Percentiles rank a stretch among this genome's conserved stretches.
These are phyloP conservation scores for Drosophila varians DNA, from an alignment of 1,140 invertebrate genomes.

Conservation along the genomic window DNA sequence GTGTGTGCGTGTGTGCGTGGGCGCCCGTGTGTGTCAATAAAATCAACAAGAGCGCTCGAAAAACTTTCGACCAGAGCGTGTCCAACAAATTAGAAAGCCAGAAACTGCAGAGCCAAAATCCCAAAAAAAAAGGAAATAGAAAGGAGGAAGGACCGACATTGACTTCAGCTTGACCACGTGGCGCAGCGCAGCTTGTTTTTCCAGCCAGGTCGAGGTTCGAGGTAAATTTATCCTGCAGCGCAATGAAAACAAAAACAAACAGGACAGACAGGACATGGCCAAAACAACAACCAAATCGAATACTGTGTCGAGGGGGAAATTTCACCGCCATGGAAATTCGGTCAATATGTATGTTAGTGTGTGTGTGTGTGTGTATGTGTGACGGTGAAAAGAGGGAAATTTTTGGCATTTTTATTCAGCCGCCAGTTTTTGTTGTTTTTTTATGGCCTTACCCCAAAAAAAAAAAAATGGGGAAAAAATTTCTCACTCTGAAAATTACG, in stretches of 20 bases:
- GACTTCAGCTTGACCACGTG: slow-evolving; percentile 41
- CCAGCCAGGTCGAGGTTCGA: slow-evolving; percentile 16
- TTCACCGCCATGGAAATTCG: slow-evolving; percentile 61
- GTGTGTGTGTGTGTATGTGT: not conserved
- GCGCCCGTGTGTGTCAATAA: slow-evolving; percentile 52
- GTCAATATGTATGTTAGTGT: slow-evolving; percentile 61
- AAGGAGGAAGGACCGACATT: slow-evolving; percentile 29
- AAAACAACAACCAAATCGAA: slow-evolving; percentile 11
- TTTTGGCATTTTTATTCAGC: slow-evolving; percentile 28
- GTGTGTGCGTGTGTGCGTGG: slow-evolving; percentile 24
- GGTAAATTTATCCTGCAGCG: slow-evolving; percentile 31
- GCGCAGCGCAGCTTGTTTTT: slow-evolving; percentile 26
- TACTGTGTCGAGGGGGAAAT: slow-evolving; percentile 1
- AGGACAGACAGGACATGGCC: slow-evolving; percentile 9
- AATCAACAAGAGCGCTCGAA: slow-evolving; percentile 62
- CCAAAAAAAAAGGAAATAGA: not conserved
- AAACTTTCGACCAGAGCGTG: slow-evolving; percentile 43
- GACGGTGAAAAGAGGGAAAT: slow-evolving; percentile 31
- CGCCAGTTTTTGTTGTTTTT: slow-evolving; percentile 6
- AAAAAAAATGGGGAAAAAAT: slow-evolving; percentile 13
- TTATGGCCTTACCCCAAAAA: not conserved
- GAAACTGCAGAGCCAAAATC: not conserved
- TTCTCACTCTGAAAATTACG: slow-evolving; percentile 70
- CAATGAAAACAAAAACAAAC: slow-evolving; percentile 36
- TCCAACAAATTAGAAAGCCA: slow-evolving; percentile 48